Evolutionary conservation across 1,140 invertebrate genomes (phyloP), one percentile per base, ranked within the genome.

Genomic region (Homalodisca vitripennis): DNA sequence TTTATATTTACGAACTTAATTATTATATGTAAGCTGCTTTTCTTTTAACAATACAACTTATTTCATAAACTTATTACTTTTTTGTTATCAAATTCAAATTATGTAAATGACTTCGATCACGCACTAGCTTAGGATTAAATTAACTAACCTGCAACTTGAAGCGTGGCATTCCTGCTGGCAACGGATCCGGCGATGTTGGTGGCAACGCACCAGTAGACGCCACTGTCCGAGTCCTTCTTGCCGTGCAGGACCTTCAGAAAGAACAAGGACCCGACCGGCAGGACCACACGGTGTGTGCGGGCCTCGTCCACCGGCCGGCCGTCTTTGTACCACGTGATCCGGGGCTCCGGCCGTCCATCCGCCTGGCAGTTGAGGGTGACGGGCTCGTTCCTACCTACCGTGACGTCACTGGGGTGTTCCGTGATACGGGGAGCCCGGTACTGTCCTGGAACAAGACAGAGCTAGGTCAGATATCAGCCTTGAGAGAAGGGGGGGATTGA

Each of bases 331-430:
- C 95, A 98, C 72, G 88, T 85, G 26, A 98, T 85, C n/a, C 86
- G 89, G 3, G 96, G 96, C 78, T 97, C 94, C 1, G 97, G 96
- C 78, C 93, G 89, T 46, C 96, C 96, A 79, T 89, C 88, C 14
- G 96, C 96, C 65, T 89, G 88, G 82, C 96, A 99, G 83, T 95
- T 92, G 32, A 97, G 83, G 48, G 92, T 95, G 41, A 92, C 92
- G 34, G 92, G 93, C 76, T 95, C 93, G 81, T 95, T 93, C 78
- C 92, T 91, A 26, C 92, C 91, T 17, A 97, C 94, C 69, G 93
- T 90, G 72, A 94, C 90, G 81, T 97, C 93, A 63, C 91, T 88
- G 31, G 96, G 96, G 81, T 98, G 94, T 79, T 98, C 95, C 60
- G 92, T 93, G 82, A 98, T 98, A 71, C 92, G 84, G 0, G 95